These are phyloP conservation scores for Carassius gibelio DNA, from an alignment of 2,113 vertebrate species.

Conservation along the genomic window DNA sequence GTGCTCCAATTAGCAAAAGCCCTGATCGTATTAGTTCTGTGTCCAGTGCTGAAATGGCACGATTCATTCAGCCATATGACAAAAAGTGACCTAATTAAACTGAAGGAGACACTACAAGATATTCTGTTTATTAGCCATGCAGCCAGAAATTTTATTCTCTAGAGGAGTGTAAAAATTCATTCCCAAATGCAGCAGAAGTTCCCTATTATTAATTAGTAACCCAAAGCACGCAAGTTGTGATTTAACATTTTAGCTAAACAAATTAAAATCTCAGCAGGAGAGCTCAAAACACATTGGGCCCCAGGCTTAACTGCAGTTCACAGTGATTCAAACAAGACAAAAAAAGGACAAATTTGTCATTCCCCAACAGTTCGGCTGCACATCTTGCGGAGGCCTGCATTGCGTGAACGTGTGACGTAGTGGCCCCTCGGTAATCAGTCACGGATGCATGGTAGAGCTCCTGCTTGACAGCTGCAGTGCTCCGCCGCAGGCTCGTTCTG, in stretches of 20 bases:
- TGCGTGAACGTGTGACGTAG: background rate
- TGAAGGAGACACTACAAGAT: conserved; percentile 27
- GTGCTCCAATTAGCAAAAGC: conserved; percentile 53
- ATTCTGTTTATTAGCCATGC: conserved; percentile 34
- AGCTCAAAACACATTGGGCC: conserved; percentile 17
- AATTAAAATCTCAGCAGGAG: conserved; percentile 50
- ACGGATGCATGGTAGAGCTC: conserved; percentile 33
- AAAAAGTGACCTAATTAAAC: conserved; percentile 49
- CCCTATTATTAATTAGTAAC: conserved; percentile 45
- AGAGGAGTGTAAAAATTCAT: conserved; percentile 22
- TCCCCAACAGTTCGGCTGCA: background rate
- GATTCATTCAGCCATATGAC: conserved; percentile 50
- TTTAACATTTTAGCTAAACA: conserved; percentile 52
- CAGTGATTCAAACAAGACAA: conserved; percentile 5
- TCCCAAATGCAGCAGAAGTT: conserved; percentile 22
- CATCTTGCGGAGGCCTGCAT: background rate
- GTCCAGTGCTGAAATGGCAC: conserved; percentile 38
- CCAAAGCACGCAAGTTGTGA: conserved; percentile 43
- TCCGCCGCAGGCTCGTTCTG: conserved; percentile 37
- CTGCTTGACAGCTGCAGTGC: conserved; percentile 47
- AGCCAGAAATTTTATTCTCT: background rate
- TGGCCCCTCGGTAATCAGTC: conserved; percentile 32
- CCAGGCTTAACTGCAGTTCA: background rate
- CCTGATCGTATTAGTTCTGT: conserved; percentile 46
- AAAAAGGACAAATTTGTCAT: background rate